Conservation (phyloP, 1,140 invertebrate species). For the Drosophila santomea region DNA sequence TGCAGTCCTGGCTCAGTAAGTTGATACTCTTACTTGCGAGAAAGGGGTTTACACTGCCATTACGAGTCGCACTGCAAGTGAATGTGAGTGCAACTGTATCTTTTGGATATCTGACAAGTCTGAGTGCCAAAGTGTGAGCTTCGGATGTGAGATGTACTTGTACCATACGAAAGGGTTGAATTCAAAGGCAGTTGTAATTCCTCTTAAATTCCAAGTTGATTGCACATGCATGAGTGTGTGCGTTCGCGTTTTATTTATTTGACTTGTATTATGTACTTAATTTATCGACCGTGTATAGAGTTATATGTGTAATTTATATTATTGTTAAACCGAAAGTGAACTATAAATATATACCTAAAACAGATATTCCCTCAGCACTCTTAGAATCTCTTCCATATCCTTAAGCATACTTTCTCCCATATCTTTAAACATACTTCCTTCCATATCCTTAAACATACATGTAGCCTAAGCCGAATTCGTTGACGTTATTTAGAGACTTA, state of each 20-base stretch:
- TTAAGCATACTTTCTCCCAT: neutral
- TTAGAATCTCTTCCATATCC: neutral
- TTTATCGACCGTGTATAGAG: conserved; percentile 35
- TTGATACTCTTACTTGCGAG: neutral
- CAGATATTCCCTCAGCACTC: neutral
- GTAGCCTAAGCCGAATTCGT: conserved; percentile 7
- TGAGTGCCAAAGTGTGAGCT: conserved; percentile 11
- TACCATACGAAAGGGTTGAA: neutral
- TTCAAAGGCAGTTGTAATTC: conserved; percentile 22
- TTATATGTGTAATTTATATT: conserved; percentile 19
- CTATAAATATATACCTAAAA: neutral
- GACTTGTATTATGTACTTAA: conserved; percentile 39
- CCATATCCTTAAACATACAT: neutral
- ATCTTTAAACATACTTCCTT: neutral
- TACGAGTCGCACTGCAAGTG: neutral
- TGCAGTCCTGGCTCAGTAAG: conserved; percentile 18
- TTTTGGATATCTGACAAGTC: neutral
- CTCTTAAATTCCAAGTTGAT: conserved; percentile 22
- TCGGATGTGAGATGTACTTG: neutral
- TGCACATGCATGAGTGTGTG: conserved; percentile 5
- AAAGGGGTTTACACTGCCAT: conserved; percentile 26
- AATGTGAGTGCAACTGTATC: neutral
- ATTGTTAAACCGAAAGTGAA: conserved; percentile 18
- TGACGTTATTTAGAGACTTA: conserved; percentile 10
- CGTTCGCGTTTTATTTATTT: conserved; percentile 45